These are phyloP conservation scores for Carassius carassius DNA, from an alignment of 2,113 vertebrate species.

Conservation along the genomic window DNA sequence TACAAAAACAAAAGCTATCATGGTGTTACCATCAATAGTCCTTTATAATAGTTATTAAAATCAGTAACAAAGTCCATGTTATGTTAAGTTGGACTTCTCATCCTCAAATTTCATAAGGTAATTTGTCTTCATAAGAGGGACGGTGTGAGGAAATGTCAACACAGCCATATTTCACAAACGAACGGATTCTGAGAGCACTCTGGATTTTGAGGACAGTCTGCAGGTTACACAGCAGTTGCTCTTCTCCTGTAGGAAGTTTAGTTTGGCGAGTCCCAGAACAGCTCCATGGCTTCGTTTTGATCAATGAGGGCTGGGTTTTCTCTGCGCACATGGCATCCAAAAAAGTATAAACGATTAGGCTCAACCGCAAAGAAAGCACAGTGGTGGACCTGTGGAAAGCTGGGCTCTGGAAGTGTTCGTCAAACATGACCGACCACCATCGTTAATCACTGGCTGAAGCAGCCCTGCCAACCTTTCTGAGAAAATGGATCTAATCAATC, in stretches of 20 bases:
- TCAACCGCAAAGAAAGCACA: conserved; percentile 51
- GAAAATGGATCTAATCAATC: conserved; percentile 70
- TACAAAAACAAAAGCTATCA: neutral
- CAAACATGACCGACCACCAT: conserved; percentile 69
- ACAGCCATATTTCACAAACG: neutral
- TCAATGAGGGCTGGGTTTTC: conserved; percentile 33
- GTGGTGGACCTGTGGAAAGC: conserved; percentile 62
- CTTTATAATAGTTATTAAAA: neutral
- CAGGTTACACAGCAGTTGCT: neutral
- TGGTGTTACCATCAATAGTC: neutral
- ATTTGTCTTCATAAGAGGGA: conserved; percentile 16
- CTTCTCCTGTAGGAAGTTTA: conserved; percentile 25
- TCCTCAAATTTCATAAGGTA: neutral
- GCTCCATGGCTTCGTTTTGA: conserved; percentile 31
- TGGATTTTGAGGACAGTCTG: conserved; percentile 1
- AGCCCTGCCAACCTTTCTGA: conserved; percentile 54
- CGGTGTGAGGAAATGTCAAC: neutral
- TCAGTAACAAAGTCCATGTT: neutral
- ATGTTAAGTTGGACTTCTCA: neutral
- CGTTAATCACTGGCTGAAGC: conserved; percentile 71
- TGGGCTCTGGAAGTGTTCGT: conserved; percentile 62
- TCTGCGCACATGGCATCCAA: conserved; percentile 40
- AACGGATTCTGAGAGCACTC: neutral
- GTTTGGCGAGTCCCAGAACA: conserved; percentile 25
- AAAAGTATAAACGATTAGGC: conserved; percentile 3